phyloP scores from a whole-genome alignment of 2,113 vertebrate genomes.

The Coptodon rendalli region DNA sequence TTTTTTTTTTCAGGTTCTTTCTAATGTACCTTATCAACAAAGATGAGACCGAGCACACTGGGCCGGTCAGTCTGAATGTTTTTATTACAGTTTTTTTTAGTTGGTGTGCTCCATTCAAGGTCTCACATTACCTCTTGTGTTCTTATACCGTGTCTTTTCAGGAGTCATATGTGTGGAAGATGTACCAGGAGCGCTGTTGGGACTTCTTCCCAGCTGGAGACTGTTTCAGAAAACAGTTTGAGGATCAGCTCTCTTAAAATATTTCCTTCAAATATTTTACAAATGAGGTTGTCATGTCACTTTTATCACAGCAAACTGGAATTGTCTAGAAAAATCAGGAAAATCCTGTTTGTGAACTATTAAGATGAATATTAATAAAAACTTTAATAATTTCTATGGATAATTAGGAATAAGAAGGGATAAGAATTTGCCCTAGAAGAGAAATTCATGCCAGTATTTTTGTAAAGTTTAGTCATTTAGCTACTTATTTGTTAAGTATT shows the following conservation, averaged over 20 bases:
- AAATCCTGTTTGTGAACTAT: neutral
- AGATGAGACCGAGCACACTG: conserved; percentile 90
- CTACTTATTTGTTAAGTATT: neutral
- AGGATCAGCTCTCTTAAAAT: conserved; percentile 71
- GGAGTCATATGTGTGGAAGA: conserved; percentile 79
- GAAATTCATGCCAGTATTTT: neutral
- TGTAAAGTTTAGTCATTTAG: neutral
- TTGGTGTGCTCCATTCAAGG: neutral
- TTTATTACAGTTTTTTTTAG: neutral
- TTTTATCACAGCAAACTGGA: neutral
- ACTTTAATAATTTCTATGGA: neutral
- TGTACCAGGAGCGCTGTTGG: conserved; percentile 79
- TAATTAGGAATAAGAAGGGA: neutral
- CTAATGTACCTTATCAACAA: conserved; percentile 94
- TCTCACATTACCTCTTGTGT: neutral
- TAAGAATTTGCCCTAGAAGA: neutral
- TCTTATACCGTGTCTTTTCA: neutral
- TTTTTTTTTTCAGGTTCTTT: conserved; percentile 80
- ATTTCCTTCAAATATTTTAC: neutral
- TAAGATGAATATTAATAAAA: neutral
- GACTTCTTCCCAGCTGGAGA: conserved; percentile 77
- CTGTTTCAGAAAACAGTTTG: conserved; percentile 78
- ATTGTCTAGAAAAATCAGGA: neutral
- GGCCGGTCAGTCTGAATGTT: conserved; percentile 74
- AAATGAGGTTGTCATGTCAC: neutral